Percentiles rank a stretch among this genome's conserved stretches.
These are phyloP conservation scores for Hydriomena furcata DNA, from an alignment of 2,888 invertebrate genomes.

Conservation along the genomic window DNA sequence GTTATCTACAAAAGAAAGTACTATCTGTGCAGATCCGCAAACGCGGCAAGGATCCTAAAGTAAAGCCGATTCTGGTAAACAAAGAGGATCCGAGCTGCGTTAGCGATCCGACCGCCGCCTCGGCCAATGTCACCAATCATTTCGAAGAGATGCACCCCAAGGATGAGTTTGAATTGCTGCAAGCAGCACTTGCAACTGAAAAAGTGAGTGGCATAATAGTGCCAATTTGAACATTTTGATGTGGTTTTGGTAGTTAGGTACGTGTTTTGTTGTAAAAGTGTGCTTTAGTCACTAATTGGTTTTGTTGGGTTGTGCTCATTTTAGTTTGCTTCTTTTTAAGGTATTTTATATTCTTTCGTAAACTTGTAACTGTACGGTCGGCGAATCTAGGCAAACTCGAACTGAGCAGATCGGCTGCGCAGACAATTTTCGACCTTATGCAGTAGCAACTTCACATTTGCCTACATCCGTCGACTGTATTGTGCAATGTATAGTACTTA, in stretches of 20 bases:
- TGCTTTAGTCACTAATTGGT: slow-evolving; percentile 16
- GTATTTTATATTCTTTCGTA: no score
- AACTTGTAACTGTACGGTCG: no score
- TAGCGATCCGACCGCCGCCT: slow-evolving; percentile 74
- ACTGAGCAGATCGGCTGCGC: no score
- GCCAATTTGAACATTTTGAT: slow-evolving; percentile 28
- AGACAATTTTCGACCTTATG: no score
- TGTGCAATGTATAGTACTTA: no score
- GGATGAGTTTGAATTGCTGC: slow-evolving; percentile 86
- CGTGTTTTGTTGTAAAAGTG: slow-evolving; percentile 6
- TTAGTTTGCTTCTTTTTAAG: slow-evolving; percentile 1
- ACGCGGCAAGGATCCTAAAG: slow-evolving; percentile 87
- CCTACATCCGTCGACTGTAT: no score
- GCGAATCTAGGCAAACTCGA: no score
- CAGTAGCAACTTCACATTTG: no score
- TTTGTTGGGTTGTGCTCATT: background rate
- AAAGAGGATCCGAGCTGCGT: slow-evolving; percentile 86
- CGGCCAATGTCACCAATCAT: slow-evolving; percentile 83
- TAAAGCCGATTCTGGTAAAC: slow-evolving; percentile 90
- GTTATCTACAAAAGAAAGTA: slow-evolving; percentile 11
- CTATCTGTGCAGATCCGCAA: slow-evolving; percentile 83
- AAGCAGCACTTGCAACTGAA: slow-evolving; percentile 65
- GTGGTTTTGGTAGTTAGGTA: slow-evolving; percentile 16
- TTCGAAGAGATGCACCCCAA: slow-evolving; percentile 92
- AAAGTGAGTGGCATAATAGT: slow-evolving; percentile 69